Evolutionary conservation across 2,888 invertebrate genomes (phyloP).

Genomic region (Onchidella celtica): DNA sequence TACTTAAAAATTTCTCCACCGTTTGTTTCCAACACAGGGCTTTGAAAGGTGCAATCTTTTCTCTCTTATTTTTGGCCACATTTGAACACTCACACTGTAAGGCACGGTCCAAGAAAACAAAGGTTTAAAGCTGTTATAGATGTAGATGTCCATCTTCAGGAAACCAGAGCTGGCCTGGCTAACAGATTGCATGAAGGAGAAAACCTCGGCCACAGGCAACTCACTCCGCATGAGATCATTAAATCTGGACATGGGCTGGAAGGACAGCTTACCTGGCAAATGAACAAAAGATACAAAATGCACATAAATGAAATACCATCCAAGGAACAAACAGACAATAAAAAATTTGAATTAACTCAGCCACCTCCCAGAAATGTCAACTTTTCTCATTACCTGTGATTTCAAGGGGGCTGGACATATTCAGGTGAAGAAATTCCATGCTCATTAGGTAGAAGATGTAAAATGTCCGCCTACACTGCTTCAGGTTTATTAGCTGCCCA

Average conservation of each 20-base stretch:
- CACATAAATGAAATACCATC: neutral
- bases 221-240: neutral
- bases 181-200: slow-evolving; percentile 2
- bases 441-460: too few species aligned
- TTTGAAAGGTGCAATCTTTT: too few species aligned
- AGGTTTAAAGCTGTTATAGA: slow-evolving; percentile 64
- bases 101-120: slow-evolving; percentile 64
- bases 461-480: too few species aligned
- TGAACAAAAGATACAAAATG: neutral
- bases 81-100: slow-evolving; percentile 47
- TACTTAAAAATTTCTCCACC: too few species aligned
- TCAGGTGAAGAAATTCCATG: too few species aligned
- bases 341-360: neutral
- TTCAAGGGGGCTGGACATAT: too few species aligned
- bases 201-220: slow-evolving; percentile 9
- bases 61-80: too few species aligned
- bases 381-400: too few species aligned
- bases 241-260: neutral
- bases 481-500: too few species aligned
- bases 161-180: slow-evolving; percentile 15
- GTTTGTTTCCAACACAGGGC: too few species aligned
- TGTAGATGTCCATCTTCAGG: slow-evolving; percentile 59
- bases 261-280: neutral
- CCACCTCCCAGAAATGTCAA: too few species aligned
- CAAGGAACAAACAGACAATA: neutral